Percentiles rank a stretch among this genome's conserved stretches.
phyloP scores from a whole-genome alignment of 2,113 vertebrate genomes.

The Petromus typicus region DNA sequence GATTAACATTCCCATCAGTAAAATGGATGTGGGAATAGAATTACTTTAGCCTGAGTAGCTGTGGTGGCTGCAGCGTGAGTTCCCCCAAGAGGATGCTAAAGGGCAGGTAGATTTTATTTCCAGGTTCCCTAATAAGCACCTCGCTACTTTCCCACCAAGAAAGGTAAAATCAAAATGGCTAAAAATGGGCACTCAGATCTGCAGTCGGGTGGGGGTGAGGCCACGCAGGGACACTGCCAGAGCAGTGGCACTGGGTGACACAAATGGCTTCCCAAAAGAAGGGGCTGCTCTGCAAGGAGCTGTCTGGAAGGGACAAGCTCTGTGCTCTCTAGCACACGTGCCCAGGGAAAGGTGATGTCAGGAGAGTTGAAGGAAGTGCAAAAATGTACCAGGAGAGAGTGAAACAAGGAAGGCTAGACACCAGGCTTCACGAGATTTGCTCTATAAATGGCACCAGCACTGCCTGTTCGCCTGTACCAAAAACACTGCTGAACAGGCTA shows the following conservation, averaged over 20 bases:
- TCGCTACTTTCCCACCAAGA: conserved; percentile 15
- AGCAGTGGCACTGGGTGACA: background rate
- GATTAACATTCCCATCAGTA: conserved; percentile 41
- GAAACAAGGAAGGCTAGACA: conserved; percentile 16
- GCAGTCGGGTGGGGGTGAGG: background rate
- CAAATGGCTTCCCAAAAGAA: background rate
- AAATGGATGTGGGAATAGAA: conserved; percentile 27
- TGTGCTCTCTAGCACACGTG: background rate
- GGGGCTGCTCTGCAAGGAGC: background rate
- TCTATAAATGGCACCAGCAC: background rate
- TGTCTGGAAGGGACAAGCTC: background rate
- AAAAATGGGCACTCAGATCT: background rate
- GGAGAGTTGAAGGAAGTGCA: background rate
- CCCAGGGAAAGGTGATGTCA: background rate
- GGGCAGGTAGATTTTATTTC: background rate
- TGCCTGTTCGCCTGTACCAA: background rate
- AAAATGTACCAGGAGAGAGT: background rate
- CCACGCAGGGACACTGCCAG: background rate
- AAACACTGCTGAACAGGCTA: background rate
- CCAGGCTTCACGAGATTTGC: conserved; percentile 25
- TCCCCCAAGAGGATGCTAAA: conserved; percentile 9
- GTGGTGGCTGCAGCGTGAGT: background rate
- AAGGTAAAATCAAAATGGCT: conserved; percentile 52
- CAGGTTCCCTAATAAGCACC: background rate
- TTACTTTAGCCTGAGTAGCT: background rate